Evolutionary conservation across 2,113 vertebrate genomes (phyloP).

Genomic region (Bos taurus): DNA sequence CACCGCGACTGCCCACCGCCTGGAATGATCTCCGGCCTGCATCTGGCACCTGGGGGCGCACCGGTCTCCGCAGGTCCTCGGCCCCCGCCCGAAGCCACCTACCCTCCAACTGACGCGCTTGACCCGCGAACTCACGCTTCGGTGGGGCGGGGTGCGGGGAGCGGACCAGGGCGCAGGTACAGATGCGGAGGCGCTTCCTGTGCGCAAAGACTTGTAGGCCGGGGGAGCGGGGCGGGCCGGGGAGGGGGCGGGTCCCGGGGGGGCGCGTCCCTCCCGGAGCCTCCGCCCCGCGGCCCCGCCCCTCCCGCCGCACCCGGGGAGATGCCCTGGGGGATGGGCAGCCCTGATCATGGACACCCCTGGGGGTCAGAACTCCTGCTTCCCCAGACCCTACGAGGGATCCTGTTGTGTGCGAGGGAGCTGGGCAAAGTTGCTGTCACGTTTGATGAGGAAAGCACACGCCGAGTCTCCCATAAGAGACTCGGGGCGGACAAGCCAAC

Average conservation of each 20-base stretch:
- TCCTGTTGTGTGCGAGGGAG: background rate
- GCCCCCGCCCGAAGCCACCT: background rate
- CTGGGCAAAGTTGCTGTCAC: background rate
- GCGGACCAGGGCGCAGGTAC: accelerated
- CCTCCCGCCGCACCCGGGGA: accelerated
- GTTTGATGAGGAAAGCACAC: background rate
- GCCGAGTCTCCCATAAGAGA: background rate
- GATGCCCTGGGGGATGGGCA: accelerated
- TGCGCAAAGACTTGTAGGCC: accelerated
- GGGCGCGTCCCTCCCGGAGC: background rate
- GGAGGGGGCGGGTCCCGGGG: accelerated
- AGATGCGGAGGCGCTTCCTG: accelerated
- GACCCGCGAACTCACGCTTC: background rate
- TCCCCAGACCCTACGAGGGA: accelerated
- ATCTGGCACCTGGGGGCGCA: background rate
- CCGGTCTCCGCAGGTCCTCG: accelerated
- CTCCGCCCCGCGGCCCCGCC: accelerated
- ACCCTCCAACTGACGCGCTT: no score
- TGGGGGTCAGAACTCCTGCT: accelerated
- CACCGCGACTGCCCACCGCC: accelerated
- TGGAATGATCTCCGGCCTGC: accelerated
- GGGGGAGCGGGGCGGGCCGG: accelerated
- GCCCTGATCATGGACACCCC: background rate
- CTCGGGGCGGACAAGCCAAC: no score
- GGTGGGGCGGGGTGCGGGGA: accelerated